Evolutionary conservation across 2,797 vertebrate genomes (phyloP), one percentile per base, ranked within the genome.

Genomic region (Parotocinclus haroldoi): DNA sequence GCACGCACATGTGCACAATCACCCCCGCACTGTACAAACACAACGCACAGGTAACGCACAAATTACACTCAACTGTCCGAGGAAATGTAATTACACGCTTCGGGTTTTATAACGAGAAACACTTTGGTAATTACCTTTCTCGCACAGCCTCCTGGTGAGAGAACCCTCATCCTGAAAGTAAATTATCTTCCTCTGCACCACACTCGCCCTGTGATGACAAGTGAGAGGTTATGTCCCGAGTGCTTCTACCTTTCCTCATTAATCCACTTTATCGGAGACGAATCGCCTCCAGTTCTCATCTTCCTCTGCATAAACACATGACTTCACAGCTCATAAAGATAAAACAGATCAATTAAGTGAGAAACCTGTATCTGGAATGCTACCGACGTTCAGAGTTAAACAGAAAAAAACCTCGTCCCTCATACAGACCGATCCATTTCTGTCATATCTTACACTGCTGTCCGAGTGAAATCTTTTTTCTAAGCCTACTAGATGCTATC

Each of bases 101-200:
- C 46, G 44, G 50, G 57, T 49, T 49, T 53, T 50, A 63, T 56
- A 37, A 17, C 48, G 36, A 53, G 56, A 56, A 9, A 7, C 44
- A 53, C 50, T 18, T 71, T 48, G 73, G 72, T 63, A 63, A 83
- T 90, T 92, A 98, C 96, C 96, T 94, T 91, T 95, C 81, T 99
- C 95, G 81, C 96, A 99, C 54, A 99, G 89, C 69, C 87, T 93
- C 80, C 93, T 90, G 37, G 94, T 98, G 76, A 98, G 93, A 58
- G 96, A 96, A 40, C 95, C 96, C 74, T 96, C 93, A 55, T 98
- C 94, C 83, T 96, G 95, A 87, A 98, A 98, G 86, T 93, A 96
- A 84, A 96, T 96, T n/a, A 98, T 89, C 78, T 89, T 93, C 76
- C 95, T 98, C 89, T 98, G 96, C 72, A 98, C 93, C 44, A 98